A percentile compares a stretch with the other conserved stretches of the same genome.
phyloP scores from a whole-genome alignment of 53 echinoderm and acorn worm species.

The Holothuria leucospilota region DNA sequence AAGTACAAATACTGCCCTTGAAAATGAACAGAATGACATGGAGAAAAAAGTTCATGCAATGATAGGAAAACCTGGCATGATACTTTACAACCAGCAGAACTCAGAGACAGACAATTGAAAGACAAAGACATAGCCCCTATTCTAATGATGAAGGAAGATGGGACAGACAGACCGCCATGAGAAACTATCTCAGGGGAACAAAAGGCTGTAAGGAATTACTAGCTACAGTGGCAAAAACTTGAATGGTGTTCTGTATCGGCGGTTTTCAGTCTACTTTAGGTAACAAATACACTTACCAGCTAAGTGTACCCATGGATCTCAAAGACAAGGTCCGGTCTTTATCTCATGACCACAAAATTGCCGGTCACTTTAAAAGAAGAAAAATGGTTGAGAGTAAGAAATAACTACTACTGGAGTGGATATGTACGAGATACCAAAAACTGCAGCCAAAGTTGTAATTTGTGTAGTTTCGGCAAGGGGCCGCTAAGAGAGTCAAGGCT shows the following conservation, averaged over 20 bases:
- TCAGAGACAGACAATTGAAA: neutral
- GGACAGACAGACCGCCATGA: neutral
- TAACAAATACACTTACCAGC: neutral
- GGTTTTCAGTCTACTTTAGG: neutral
- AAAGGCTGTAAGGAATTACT: constrained; percentile 22
- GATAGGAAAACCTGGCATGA: neutral
- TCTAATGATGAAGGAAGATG: no score
- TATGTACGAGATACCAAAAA: neutral
- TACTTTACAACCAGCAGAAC: neutral
- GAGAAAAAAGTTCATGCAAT: neutral
- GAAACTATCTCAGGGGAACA: neutral
- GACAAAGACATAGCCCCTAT: no score
- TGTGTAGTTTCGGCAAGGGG: neutral
- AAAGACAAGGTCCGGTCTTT: neutral
- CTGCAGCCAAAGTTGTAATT: neutral
- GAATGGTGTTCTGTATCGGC: constrained; percentile 21
- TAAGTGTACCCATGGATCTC: neutral
- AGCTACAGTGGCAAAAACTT: neutral
- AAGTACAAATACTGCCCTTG: neutral
- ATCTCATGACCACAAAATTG: neutral
- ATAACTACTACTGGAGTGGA: constrained; percentile 29
- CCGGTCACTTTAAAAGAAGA: neutral
- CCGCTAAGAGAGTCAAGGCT: neutral
- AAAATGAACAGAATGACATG: neutral
- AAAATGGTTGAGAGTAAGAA: constrained; percentile 24